Evolutionary conservation across 2,888 invertebrate species (phyloP).

Genomic region (Mesorhabditis belari): DNA sequence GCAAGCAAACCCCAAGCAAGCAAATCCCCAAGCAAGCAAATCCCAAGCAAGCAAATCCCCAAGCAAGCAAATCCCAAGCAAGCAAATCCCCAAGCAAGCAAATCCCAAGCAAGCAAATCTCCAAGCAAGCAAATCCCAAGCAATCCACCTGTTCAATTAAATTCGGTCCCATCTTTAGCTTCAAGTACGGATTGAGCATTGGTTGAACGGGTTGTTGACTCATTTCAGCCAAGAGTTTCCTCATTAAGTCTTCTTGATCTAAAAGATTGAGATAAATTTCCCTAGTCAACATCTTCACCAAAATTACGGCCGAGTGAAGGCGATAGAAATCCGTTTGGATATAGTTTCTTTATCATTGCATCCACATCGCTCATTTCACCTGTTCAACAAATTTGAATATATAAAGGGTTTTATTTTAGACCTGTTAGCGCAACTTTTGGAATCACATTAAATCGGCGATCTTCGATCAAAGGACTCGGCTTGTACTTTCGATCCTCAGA

Average conservation of each 20-base stretch:
- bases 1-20: too few relatives aligned
- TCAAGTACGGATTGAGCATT: neutral
- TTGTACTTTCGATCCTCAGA: neutral
- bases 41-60: too few relatives aligned
- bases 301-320: too few relatives aligned
- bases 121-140: too few relatives aligned
- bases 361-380: too few relatives aligned
- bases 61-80: too few relatives aligned
- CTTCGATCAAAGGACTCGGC: neutral
- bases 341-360: neutral
- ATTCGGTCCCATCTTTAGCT: neutral
- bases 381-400: too few relatives aligned
- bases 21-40: too few relatives aligned
- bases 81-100: too few relatives aligned
- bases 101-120: too few relatives aligned
- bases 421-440: neutral
- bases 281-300: neutral
- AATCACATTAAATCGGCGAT: neutral
- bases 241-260: neutral
- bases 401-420: neutral
- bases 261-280: too few relatives aligned
- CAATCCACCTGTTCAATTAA: neutral
- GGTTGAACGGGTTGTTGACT: neutral
- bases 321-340: too few relatives aligned
- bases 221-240: neutral